These are phyloP conservation scores for Melopsittacus undulatus DNA, from an alignment of 2,797 vertebrate genomes.

Conservation along the genomic window DNA sequence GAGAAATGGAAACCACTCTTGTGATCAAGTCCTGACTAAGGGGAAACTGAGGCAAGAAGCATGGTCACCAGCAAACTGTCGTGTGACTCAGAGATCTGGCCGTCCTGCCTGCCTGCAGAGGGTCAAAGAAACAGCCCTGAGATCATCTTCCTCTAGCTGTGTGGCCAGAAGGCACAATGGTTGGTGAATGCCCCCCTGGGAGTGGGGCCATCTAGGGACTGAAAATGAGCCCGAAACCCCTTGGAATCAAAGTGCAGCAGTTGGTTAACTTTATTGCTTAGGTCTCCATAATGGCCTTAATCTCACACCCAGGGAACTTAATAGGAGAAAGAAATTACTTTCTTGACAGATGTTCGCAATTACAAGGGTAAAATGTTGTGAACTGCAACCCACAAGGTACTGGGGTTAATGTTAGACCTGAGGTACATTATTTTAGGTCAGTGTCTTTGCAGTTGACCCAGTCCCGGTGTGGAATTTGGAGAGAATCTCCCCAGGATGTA, in stretches of 20 bases:
- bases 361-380: not conserved
- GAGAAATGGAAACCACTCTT: not conserved
- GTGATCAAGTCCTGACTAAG: not conserved
- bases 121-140: not conserved
- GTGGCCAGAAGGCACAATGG: not conserved
- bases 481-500: not conserved
- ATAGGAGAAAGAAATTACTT: conserved; percentile 12
- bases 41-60: not conserved
- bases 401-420: conserved; percentile 4
- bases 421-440: not conserved
- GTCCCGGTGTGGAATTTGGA: not conserved
- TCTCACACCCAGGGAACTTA: not conserved
- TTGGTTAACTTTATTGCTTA: not conserved
- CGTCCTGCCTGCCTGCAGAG: not conserved
- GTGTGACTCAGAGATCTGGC: not conserved
- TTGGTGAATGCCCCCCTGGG: not conserved
- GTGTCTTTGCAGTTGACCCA: not conserved
- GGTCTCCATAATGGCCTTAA: not conserved
- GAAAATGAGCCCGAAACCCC: not conserved
- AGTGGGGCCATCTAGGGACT: not conserved
- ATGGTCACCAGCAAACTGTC: not conserved
- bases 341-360: conserved; percentile 15
- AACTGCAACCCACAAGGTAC: not conserved
- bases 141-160: not conserved
- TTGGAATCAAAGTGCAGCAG: not conserved